Percentiles rank a stretch among this genome's conserved stretches.
These are phyloP conservation scores for Choristoneura fumiferana DNA, from an alignment of 1,140 invertebrate species.

Conservation along the genomic window DNA sequence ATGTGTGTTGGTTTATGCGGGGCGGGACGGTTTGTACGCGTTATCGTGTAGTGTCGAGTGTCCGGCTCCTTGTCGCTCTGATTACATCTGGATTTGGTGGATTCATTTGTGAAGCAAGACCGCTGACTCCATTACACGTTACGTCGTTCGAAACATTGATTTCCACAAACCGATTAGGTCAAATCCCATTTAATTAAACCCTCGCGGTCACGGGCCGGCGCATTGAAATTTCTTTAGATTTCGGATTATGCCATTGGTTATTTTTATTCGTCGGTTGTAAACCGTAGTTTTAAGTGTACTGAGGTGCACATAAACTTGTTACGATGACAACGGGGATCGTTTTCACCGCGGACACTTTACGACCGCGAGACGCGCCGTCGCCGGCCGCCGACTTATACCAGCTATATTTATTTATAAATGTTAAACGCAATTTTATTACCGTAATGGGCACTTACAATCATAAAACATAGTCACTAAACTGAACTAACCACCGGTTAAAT, in stretches of 20 bases:
- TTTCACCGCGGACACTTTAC: slow-evolving; percentile 53
- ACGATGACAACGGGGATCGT: slow-evolving; percentile 61
- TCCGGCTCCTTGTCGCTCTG: slow-evolving; percentile 63
- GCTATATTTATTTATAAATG: slow-evolving; percentile 25
- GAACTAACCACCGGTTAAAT: too few relatives aligned
- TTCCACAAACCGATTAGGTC: slow-evolving; percentile 28
- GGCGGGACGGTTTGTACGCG: slow-evolving; percentile 51
- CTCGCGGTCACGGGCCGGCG: not conserved
- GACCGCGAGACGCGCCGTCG: slow-evolving; percentile 31
- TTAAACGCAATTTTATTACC: too few relatives aligned
- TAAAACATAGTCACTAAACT: too few relatives aligned
- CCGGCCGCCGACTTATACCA: slow-evolving; percentile 33
- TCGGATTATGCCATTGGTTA: slow-evolving; percentile 23
- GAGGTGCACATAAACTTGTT: slow-evolving; percentile 46
- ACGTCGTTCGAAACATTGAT: slow-evolving; percentile 67
- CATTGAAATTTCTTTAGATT: slow-evolving; percentile 6
- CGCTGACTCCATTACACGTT: slow-evolving; percentile 54
- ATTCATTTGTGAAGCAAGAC: slow-evolving; percentile 62
- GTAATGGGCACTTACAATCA: too few relatives aligned
- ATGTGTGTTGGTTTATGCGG: slow-evolving; percentile 67
- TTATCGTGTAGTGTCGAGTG: slow-evolving; percentile 61
- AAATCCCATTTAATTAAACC: slow-evolving; percentile 5
- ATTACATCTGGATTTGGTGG: slow-evolving; percentile 71
- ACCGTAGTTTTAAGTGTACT: slow-evolving; percentile 46
- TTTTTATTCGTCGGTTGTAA: slow-evolving; percentile 38